These are phyloP conservation scores for Caenorhabditis brenneri DNA, from an alignment of 1,140 invertebrate species.

Conservation along the genomic window DNA sequence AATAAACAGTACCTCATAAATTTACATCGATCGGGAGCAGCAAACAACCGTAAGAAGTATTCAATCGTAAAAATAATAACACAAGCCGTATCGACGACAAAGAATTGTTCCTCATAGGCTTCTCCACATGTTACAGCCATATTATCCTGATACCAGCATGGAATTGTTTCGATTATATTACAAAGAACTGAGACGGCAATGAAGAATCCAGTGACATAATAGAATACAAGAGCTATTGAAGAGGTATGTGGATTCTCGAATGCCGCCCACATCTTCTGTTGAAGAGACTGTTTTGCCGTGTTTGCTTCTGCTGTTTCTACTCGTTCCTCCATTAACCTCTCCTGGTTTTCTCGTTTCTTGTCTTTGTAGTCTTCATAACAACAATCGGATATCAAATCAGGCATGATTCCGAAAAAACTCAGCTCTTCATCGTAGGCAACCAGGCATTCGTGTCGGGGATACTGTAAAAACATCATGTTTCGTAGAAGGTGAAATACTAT, in stretches of 20 bases:
- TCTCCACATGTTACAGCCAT: constrained; percentile 91
- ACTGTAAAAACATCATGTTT: constrained; percentile 78
- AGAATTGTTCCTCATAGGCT: constrained; percentile 86
- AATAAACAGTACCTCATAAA: constrained; percentile 80
- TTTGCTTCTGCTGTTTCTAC: constrained; percentile 87
- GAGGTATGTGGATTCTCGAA: constrained; percentile 99
- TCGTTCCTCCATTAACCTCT: constrained; percentile 97
- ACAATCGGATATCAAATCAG: constrained; percentile 84
- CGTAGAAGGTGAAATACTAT: no score
- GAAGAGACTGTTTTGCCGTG: constrained; percentile 74
- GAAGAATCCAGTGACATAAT: constrained; percentile 99
- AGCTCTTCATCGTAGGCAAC: constrained; percentile 98
- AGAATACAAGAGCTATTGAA: constrained; percentile 95
- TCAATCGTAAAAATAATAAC: constrained; percentile 99
- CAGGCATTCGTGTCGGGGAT: constrained; percentile 97
- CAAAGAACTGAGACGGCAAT: constrained; percentile 98
- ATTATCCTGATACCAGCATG: constrained; percentile 77
- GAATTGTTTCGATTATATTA: constrained; percentile 96
- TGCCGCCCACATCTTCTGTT: constrained; percentile 95
- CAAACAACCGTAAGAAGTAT: constrained; percentile 92
- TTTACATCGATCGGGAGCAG: constrained; percentile 95
- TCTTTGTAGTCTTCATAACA: constrained; percentile 75
- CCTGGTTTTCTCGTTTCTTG: constrained; percentile 95
- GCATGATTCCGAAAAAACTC: constrained; percentile 97
- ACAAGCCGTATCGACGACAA: constrained; percentile 98